A percentile compares a stretch with the other conserved stretches of the same genome.
These are phyloP conservation scores for Zapus hudsonius DNA, from an alignment of 2,113 vertebrate species.

Conservation along the genomic window DNA sequence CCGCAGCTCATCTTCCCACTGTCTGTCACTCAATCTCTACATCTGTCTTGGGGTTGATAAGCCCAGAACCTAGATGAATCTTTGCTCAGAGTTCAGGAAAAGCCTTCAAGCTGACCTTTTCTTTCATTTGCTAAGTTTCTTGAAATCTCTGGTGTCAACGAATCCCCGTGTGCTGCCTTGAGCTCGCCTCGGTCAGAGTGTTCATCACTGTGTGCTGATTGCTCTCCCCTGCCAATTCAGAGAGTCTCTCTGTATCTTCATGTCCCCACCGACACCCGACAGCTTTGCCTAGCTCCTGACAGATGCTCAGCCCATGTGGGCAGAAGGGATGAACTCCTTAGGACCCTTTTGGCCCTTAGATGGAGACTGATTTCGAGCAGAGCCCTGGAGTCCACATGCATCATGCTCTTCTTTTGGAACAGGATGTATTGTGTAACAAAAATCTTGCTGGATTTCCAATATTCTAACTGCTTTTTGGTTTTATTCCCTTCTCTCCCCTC, in stretches of 20 bases:
- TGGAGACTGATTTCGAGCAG: neutral
- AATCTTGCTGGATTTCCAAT: neutral
- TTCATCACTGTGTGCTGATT: neutral
- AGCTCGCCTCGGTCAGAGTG: neutral
- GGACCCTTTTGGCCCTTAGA: neutral
- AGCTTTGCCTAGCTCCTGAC: neutral
- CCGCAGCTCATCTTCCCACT: neutral
- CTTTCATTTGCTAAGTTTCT: neutral
- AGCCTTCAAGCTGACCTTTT: neutral
- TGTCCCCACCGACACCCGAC: neutral
- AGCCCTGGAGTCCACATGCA: neutral
- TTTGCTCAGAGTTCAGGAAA: neutral
- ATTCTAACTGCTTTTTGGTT: neutral
- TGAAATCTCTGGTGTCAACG: neutral
- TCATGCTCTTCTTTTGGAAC: neutral
- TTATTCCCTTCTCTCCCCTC: too few relatives aligned
- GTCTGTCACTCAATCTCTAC: neutral
- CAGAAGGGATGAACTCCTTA: neutral
- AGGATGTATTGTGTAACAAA: neutral
- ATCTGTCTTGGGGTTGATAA: neutral
- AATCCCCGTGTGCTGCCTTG: neutral
- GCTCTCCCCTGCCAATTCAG: accelerated
- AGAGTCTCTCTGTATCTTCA: neutral
- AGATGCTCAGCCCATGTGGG: neutral
- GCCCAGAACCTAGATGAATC: neutral